Percentiles rank a stretch among this genome's conserved stretches.
phyloP scores from a whole-genome alignment of 2,888 invertebrate genomes.

The Hypomecis atomaria region DNA sequence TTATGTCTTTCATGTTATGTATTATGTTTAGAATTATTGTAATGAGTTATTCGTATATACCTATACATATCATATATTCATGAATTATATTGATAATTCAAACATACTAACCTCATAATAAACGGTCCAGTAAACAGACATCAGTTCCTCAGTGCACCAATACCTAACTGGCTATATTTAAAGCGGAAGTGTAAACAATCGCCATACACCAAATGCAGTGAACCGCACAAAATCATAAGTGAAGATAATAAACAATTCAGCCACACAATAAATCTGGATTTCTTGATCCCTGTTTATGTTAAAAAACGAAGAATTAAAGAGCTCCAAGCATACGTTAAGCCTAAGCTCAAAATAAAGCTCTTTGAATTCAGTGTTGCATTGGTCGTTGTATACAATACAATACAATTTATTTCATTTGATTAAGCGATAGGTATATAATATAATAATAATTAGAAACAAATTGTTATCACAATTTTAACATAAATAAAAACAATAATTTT shows the following conservation, averaged over 20 bases:
- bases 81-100: constrained; percentile 12
- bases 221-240: constrained; percentile 49
- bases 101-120: constrained; percentile 12
- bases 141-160: constrained; percentile 26
- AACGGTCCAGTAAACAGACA: constrained; percentile 21
- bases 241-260: constrained; percentile 44
- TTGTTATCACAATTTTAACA: too few relatives aligned
- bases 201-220: constrained; percentile 47
- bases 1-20: not conserved
- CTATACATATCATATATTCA: not conserved
- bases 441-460: too few relatives aligned
- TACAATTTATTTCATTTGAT: too few relatives aligned
- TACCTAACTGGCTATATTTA: constrained; percentile 38
- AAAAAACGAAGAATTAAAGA: too few relatives aligned
- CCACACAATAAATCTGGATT: constrained; percentile 3
- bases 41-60: not conserved
- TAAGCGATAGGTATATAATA: too few relatives aligned
- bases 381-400: too few relatives aligned
- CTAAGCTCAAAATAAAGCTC: too few relatives aligned
- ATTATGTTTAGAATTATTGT: not conserved
- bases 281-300: too few relatives aligned
- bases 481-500: too few relatives aligned
- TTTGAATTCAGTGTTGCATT: too few relatives aligned
- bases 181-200: constrained; percentile 53
- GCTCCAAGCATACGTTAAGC: too few relatives aligned